Conservation (phyloP, 2,888 invertebrate species). For the Sarcophaga variegata region DNA sequence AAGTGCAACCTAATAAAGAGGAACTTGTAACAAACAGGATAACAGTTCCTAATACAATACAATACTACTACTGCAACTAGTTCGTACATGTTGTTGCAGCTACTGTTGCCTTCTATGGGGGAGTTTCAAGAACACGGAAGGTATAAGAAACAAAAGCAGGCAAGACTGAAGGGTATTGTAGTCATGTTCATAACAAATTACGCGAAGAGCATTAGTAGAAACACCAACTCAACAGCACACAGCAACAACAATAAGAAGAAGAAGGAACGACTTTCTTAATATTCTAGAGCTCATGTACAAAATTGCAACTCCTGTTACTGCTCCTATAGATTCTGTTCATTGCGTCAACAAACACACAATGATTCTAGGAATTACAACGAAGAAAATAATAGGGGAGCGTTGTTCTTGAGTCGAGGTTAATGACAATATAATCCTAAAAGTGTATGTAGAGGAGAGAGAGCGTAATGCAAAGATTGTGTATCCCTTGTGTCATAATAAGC, state of each 20-base stretch:
- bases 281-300: not conserved
- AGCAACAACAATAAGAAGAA: not conserved
- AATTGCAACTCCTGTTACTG: not conserved
- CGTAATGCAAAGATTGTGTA: too few relatives aligned
- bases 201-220: conserved; percentile 51
- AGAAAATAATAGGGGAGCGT: conserved; percentile 28
- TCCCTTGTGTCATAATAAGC: not conserved
- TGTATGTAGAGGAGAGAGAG: too few relatives aligned
- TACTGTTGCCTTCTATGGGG: not conserved
- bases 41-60: conserved; percentile 1
- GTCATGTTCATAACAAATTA: conserved; percentile 54
- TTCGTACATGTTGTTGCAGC: too few relatives aligned
- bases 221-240: too few relatives aligned
- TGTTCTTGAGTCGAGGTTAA: conserved; percentile 63
- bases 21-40: not conserved
- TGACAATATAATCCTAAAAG: conserved; percentile 61
- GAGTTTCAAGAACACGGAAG: conserved; percentile 11
- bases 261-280: not conserved
- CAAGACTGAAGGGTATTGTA: not conserved
- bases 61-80: not conserved
- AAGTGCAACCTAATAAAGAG: conserved; percentile 41
- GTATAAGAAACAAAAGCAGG: not conserved
- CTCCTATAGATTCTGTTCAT: not conserved
- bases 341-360: conserved; percentile 21
- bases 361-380: not conserved